A percentile compares a stretch with the other conserved stretches of the same genome.
These are phyloP conservation scores for Gymnothorax reevesii DNA, from an alignment of 2,797 vertebrate species.

Conservation along the genomic window DNA sequence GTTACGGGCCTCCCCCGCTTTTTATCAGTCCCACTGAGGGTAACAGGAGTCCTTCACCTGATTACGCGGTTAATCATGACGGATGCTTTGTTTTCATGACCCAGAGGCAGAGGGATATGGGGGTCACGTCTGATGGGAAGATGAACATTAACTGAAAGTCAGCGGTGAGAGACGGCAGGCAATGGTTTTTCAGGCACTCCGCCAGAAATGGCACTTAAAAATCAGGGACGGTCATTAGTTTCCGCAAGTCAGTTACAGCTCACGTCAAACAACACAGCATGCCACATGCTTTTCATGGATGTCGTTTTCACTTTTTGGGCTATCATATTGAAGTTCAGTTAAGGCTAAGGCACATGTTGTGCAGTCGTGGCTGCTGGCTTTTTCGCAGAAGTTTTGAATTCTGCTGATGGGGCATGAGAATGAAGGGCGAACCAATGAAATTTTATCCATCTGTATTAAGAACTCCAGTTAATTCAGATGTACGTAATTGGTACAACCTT, in stretches of 20 bases:
- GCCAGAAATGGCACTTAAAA: too few relatives aligned
- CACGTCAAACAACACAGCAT: too few relatives aligned
- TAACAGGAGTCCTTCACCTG: background rate
- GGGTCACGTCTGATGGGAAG: too few relatives aligned
- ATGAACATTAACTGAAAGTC: too few relatives aligned
- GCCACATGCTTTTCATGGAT: background rate
- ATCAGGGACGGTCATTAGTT: too few relatives aligned
- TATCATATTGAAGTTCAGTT: background rate
- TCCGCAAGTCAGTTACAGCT: too few relatives aligned
- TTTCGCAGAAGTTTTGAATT: background rate
- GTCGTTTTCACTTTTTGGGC: slow-evolving; percentile 41
- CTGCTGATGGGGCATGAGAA: background rate
- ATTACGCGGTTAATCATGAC: background rate
- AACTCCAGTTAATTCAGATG: background rate
- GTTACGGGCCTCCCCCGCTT: background rate
- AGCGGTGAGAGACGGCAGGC: too few relatives aligned
- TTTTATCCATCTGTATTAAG: background rate
- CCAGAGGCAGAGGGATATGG: background rate
- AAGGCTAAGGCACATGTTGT: too few relatives aligned
- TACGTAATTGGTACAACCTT: background rate
- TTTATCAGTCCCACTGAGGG: background rate
- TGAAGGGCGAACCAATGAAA: background rate
- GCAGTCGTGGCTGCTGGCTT: background rate
- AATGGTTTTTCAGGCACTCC: too few relatives aligned
- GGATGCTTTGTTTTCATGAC: background rate